Evolutionary conservation across 53 echinoderm and acorn worm species (phyloP).

Genomic region (Crossaster papposus): DNA sequence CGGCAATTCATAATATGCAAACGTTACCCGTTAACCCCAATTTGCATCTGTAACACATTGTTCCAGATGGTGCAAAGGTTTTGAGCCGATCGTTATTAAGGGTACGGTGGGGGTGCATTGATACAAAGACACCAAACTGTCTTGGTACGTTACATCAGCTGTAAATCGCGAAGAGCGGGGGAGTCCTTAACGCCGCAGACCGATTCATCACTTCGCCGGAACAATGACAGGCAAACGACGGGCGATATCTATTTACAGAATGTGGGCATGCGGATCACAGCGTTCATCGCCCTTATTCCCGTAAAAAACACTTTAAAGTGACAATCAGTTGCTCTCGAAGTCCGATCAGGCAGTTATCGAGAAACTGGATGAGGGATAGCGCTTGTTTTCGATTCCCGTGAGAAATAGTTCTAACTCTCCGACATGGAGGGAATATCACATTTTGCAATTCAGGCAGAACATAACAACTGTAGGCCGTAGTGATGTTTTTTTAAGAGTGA

Average conservation of each 20-base stretch:
- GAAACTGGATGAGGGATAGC: not conserved
- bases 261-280: too few species aligned
- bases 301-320: not conserved
- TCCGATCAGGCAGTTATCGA: not conserved
- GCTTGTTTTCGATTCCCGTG: not conserved
- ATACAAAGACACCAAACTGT: not conserved
- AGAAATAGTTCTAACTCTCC: not conserved
- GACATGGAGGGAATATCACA: not conserved
- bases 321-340: slow-evolving; percentile 5
- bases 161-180: not conserved
- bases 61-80: not conserved
- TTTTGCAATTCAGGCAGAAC: not conserved
- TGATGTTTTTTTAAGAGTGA: not conserved
- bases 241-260: not conserved
- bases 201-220: not conserved
- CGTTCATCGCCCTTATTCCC: slow-evolving; percentile 1
- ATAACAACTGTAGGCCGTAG: not conserved
- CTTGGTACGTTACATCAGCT: not conserved
- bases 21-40: too few species aligned
- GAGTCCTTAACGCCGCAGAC: not conserved
- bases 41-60: too few species aligned
- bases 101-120: not conserved
- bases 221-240: not conserved
- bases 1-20: too few species aligned
- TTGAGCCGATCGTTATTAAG: not conserved